phyloP scores from a whole-genome alignment of 1,140 invertebrate species.

The Drosophila simulans region DNA sequence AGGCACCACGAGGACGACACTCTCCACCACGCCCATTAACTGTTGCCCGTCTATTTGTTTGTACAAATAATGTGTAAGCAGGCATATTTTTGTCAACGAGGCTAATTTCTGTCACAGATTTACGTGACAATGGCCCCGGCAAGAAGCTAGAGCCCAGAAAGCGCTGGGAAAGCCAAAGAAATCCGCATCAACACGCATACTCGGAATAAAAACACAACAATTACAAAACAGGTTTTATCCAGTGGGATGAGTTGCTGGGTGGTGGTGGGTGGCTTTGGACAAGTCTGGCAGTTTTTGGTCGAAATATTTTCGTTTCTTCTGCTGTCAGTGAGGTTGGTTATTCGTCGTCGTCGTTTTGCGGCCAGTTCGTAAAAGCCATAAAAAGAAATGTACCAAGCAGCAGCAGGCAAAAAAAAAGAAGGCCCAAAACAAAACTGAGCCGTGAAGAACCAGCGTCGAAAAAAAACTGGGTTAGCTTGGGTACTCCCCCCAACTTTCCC shows the following conservation, averaged over 20 bases:
- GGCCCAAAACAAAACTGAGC: slow-evolving; percentile 55
- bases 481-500: slow-evolving; percentile 1
- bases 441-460: slow-evolving; percentile 53
- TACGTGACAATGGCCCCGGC: slow-evolving; percentile 72
- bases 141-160: slow-evolving; percentile 35
- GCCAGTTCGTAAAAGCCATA: slow-evolving; percentile 71
- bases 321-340: slow-evolving; percentile 42
- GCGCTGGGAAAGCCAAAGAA: slow-evolving; percentile 35
- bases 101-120: slow-evolving; percentile 80
- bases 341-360: slow-evolving; percentile 62
- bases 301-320: slow-evolving; percentile 33
- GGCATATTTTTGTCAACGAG: slow-evolving; percentile 82
- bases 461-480: slow-evolving; percentile 66
- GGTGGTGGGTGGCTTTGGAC: background rate
- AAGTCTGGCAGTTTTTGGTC: slow-evolving; percentile 28
- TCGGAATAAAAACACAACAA: slow-evolving; percentile 69
- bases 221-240: slow-evolving; percentile 74
- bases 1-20: slow-evolving; percentile 34
- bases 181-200: slow-evolving; percentile 43
- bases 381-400: slow-evolving; percentile 72
- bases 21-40: slow-evolving; percentile 50
- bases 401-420: slow-evolving; percentile 24
- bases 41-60: slow-evolving; percentile 72
- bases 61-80: slow-evolving; percentile 82
- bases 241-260: background rate